These are phyloP conservation scores for Melanocharis versteri DNA, from an alignment of 2,113 vertebrate species.

Conservation along the genomic window DNA sequence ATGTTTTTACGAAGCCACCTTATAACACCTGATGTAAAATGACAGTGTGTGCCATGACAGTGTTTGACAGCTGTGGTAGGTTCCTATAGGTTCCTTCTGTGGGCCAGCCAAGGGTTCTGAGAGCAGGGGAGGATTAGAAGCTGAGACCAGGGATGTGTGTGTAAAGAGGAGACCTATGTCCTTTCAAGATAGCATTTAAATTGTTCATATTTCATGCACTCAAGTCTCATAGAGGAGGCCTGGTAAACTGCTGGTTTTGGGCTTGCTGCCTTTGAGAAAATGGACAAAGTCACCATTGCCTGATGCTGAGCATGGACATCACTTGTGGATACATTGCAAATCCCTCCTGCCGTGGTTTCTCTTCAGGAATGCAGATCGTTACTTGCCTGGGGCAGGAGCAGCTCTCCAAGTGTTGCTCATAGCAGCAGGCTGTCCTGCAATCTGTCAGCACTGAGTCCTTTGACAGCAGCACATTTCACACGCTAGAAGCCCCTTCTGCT, in stretches of 20 bases:
- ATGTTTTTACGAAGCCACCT: not conserved
- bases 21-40: not conserved
- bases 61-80: not conserved
- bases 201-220: not conserved
- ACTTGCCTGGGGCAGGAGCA: slow-evolving; percentile 21
- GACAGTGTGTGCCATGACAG: not conserved
- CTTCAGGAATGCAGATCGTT: slow-evolving; percentile 8
- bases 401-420: not conserved
- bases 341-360: not conserved
- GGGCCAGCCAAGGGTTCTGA: not conserved
- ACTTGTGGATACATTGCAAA: not conserved
- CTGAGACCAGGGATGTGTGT: not conserved
- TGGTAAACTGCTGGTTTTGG: not conserved
- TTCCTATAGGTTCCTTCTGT: not conserved
- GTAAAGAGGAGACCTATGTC: not conserved
- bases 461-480: not conserved
- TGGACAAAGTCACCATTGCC: not conserved
- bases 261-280: not conserved
- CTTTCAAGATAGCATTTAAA: not conserved
- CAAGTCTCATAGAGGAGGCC: not conserved
- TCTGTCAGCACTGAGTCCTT: not conserved
- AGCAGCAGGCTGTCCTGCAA: not conserved
- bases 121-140: not conserved
- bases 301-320: not conserved
- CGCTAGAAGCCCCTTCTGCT: not conserved